A percentile compares a stretch with the other conserved stretches of the same genome.
phyloP scores from a whole-genome alignment of 2,113 vertebrate species.

The Cacatua alba region DNA sequence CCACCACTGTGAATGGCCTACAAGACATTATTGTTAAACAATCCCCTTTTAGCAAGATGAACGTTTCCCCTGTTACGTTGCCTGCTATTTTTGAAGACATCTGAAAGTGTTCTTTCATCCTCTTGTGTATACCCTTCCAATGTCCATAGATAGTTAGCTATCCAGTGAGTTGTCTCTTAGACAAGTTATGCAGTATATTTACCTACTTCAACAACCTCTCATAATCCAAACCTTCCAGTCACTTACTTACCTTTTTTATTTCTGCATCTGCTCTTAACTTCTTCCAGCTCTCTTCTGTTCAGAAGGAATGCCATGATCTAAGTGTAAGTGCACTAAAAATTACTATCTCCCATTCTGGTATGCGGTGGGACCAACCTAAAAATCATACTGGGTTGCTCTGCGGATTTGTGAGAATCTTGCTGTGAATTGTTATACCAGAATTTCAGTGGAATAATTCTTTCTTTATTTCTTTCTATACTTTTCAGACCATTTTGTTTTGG shows the following conservation, averaged over 20 bases:
- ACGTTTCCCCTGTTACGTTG: neutral
- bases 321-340: neutral
- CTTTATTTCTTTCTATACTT: neutral
- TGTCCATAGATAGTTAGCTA: neutral
- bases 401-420: neutral
- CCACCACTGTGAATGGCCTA: neutral
- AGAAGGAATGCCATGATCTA: neutral
- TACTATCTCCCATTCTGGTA: neutral
- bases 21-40: neutral
- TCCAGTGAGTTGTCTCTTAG: neutral
- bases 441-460: neutral
- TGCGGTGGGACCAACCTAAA: neutral
- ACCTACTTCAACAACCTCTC: neutral
- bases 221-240: neutral
- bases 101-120: neutral
- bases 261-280: neutral
- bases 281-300: neutral
- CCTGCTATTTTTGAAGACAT: constrained; percentile 26
- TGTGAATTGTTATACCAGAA: neutral
- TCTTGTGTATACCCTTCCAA: neutral
- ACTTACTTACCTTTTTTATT: neutral
- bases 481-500: neutral
- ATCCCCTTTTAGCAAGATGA: neutral
- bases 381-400: neutral
- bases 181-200: neutral